Evolutionary conservation across 2,888 invertebrate species (phyloP).

Genomic region (Ptilodon capucinus): DNA sequence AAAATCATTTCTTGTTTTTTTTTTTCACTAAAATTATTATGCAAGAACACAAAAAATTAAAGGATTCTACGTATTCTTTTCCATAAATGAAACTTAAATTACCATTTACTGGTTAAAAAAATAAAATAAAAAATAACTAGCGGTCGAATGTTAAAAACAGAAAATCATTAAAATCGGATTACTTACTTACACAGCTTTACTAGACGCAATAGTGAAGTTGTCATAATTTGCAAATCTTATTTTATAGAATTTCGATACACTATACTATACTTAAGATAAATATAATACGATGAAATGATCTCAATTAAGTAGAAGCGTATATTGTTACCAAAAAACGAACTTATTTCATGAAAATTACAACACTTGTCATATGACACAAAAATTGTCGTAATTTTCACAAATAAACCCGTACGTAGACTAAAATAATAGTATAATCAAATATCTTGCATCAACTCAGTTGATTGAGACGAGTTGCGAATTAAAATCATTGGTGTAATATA

Average conservation of each 20-base stretch:
- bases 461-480: slow-evolving; percentile 43
- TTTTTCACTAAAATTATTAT: slow-evolving; percentile 71
- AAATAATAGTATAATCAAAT: slow-evolving; percentile 53
- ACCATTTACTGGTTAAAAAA: slow-evolving; percentile 57
- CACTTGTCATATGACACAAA: slow-evolving; percentile 12
- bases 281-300: slow-evolving; percentile 78
- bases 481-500: slow-evolving; percentile 27
- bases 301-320: slow-evolving; percentile 80
- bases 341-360: slow-evolving; percentile 53
- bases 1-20: slow-evolving; percentile 62
- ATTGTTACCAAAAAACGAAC: slow-evolving; percentile 59
- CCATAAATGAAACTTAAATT: slow-evolving; percentile 62
- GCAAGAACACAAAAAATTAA: slow-evolving; percentile 58
- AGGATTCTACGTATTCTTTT: slow-evolving; percentile 41
- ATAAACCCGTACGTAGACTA: slow-evolving; percentile 49
- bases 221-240: slow-evolving; percentile 76
- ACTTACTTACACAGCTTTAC: slow-evolving; percentile 46
- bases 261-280: slow-evolving; percentile 78
- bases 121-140: slow-evolving; percentile 52
- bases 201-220: slow-evolving; percentile 62
- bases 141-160: slow-evolving; percentile 47
- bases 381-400: slow-evolving; percentile 43
- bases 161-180: slow-evolving; percentile 41
- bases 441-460: slow-evolving; percentile 60
- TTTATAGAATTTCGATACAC: slow-evolving; percentile 66